Evolutionary conservation across 2,888 invertebrate species (phyloP).

Genomic region (Ametastegia equiseti): DNA sequence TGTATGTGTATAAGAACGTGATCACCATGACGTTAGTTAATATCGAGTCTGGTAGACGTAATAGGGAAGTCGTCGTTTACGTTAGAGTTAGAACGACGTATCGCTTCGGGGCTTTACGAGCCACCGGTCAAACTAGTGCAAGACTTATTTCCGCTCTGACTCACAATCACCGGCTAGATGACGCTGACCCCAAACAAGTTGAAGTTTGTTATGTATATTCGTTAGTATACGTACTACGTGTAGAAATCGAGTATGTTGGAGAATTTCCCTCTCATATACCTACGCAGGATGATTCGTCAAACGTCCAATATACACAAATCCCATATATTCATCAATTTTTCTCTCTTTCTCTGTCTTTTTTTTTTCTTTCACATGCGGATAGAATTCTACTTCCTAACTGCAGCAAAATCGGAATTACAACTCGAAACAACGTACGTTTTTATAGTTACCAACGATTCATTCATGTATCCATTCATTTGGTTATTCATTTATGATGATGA

Average conservation of each 20-base stretch:
- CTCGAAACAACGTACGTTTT: no score
- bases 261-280: no score
- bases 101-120: background rate
- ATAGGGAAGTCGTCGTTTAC: constrained; percentile 55
- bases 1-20: background rate
- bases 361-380: no score
- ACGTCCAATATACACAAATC: no score
- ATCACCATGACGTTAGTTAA: background rate
- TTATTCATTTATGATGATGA: background rate
- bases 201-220: no score
- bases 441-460: background rate
- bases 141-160: constrained; percentile 4
- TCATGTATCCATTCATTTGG: background rate
- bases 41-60: constrained; percentile 34
- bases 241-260: background rate
- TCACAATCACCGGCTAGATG: constrained; percentile 8
- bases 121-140: background rate
- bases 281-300: no score
- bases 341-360: no score
- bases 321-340: no score
- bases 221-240: no score
- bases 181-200: constrained; percentile 35
- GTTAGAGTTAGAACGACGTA: constrained; percentile 48
- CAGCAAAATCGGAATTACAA: no score
- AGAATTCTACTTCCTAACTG: no score